Conservation (phyloP, 1,140 invertebrate genomes). For the Oppia nitens region DNA sequence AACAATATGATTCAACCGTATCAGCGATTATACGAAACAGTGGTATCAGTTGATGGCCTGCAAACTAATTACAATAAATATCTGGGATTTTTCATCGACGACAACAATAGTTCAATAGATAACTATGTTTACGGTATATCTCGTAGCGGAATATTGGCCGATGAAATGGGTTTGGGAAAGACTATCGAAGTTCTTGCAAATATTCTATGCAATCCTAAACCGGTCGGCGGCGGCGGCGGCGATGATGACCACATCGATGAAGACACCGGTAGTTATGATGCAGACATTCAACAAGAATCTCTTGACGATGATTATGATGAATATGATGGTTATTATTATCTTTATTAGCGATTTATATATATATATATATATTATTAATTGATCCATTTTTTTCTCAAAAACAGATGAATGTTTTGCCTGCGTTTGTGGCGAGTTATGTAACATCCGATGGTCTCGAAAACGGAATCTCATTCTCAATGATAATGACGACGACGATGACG, state of each 20-base stretch:
- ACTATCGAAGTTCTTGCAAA: constrained; percentile 56
- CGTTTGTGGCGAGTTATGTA: background rate
- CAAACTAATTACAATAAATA: constrained; percentile 37
- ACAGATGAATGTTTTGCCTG: background rate
- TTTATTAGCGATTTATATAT: background rate
- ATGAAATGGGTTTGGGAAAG: constrained; percentile 71
- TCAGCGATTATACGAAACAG: constrained; percentile 10
- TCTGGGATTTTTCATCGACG: constrained; percentile 24
- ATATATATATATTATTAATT: background rate
- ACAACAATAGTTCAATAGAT: background rate
- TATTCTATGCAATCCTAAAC: constrained; percentile 40
- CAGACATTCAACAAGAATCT: background rate
- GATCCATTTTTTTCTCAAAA: too few species aligned
- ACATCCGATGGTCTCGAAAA: background rate
- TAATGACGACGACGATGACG: background rate
- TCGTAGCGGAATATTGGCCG: constrained; percentile 53
- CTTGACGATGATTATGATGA: background rate
- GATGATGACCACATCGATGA: background rate
- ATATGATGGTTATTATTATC: background rate
- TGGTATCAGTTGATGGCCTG: background rate
- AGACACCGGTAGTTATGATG: background rate
- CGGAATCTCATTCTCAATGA: background rate
- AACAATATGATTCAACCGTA: constrained; percentile 17
- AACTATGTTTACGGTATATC: background rate
- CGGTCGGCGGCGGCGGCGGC: background rate